A percentile compares a stretch with the other conserved stretches of the same genome.
Evolutionary conservation across 2,888 invertebrate species (phyloP).

Genomic region (Melinaea marsaeus): DNA sequence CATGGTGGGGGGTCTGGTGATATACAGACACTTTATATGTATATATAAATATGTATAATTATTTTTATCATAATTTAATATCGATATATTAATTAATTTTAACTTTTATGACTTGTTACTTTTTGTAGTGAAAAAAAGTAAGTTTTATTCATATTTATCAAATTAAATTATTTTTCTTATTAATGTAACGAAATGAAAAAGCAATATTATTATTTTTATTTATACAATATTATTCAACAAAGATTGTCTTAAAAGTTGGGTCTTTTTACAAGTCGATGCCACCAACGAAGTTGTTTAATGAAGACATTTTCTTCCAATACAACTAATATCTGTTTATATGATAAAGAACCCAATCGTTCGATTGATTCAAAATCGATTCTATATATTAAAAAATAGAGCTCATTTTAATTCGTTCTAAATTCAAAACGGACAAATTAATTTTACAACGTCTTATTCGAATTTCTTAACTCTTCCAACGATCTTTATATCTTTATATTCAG

Average conservation of each 20-base stretch:
- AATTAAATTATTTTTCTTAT: not conserved
- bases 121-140: too few species aligned
- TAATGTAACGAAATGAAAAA: not conserved
- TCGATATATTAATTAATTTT: too few species aligned
- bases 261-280: conserved; percentile 38
- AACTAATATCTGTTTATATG: conserved; percentile 48
- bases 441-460: conserved; percentile 32
- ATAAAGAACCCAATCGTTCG: conserved; percentile 41
- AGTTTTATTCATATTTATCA: too few species aligned
- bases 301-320: conserved; percentile 63
- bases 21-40: conserved; percentile 19
- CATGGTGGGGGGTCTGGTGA: conserved; percentile 40
- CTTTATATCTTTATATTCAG: conserved; percentile 1
- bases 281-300: conserved; percentile 63
- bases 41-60: too few species aligned
- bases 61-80: too few species aligned
- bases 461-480: conserved; percentile 18
- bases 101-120: too few species aligned
- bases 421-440: conserved; percentile 25
- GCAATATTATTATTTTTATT: not conserved
- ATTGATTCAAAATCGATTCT: conserved; percentile 30
- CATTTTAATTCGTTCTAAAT: conserved; percentile 16
- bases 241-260: conserved; percentile 18
- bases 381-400: not conserved
- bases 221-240: not conserved